A percentile compares a stretch with the other conserved stretches of the same genome.
These are phyloP conservation scores for Eilema caniola DNA, from an alignment of 2,888 invertebrate species.

Conservation along the genomic window DNA sequence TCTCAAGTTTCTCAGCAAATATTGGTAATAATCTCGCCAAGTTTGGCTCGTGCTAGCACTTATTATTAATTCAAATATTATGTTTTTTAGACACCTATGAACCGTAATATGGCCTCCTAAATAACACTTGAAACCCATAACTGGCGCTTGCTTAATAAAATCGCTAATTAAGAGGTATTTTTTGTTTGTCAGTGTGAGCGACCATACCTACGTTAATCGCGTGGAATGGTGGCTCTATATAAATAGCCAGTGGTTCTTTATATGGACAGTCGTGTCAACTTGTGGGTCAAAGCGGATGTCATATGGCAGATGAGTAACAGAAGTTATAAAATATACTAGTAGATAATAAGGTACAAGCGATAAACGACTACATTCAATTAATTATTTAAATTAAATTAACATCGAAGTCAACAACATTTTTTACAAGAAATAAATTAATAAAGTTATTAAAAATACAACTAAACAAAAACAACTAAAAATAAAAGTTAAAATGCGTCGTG, in stretches of 20 bases:
- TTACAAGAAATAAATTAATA: too few relatives aligned
- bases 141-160: conserved; percentile 5
- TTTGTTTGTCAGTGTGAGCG: conserved; percentile 26
- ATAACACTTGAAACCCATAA: conserved; percentile 8
- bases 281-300: conserved; percentile 41
- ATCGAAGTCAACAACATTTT: too few relatives aligned
- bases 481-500: too few relatives aligned
- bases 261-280: conserved; percentile 41
- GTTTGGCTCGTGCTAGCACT: conserved; percentile 7
- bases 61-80: background rate
- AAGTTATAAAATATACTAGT: conserved; percentile 18
- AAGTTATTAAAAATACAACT: too few relatives aligned
- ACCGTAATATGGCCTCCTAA: background rate
- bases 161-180: conserved; percentile 27
- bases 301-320: conserved; percentile 2
- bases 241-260: conserved; percentile 42
- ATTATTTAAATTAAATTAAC: too few relatives aligned
- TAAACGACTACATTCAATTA: too few relatives aligned
- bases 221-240: conserved; percentile 37
- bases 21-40: conserved; percentile 5
- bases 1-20: background rate
- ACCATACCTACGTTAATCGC: conserved; percentile 33
- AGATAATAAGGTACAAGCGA: too few relatives aligned
- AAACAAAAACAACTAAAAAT: too few relatives aligned
- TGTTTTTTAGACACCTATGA: background rate